Conservation (phyloP, 2,113 vertebrate species). For the Xenus cinereus region DNA sequence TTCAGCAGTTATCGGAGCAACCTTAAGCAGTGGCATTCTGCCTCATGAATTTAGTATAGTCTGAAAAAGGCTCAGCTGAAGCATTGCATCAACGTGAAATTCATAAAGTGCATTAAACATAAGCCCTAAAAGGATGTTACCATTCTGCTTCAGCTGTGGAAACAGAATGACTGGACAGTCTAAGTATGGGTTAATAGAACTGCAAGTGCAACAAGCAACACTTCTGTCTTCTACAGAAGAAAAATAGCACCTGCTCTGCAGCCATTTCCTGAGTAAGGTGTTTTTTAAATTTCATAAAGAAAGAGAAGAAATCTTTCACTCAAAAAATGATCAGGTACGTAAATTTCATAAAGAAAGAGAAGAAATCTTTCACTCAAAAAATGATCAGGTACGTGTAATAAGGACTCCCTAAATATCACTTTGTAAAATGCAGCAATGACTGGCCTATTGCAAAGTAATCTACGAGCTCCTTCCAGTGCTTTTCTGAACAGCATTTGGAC, state of each 20-base stretch:
- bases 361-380: constrained; percentile 22
- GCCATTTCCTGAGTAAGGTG: neutral
- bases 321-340: neutral
- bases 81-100: neutral
- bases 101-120: neutral
- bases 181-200: neutral
- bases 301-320: constrained; percentile 1
- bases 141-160: neutral
- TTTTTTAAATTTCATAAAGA: neutral
- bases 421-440: neutral
- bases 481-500: neutral
- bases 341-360: neutral
- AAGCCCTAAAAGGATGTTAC: neutral
- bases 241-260: neutral
- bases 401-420: neutral
- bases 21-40: neutral
- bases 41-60: neutral
- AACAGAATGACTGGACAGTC: neutral
- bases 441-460: neutral
- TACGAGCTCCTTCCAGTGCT: neutral
- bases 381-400: neutral
- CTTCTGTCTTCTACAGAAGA: neutral
- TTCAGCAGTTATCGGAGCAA: neutral
- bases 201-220: neutral
- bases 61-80: neutral